phyloP scores from a whole-genome alignment of 2,888 invertebrate species.

The Rhabditoides inermis region DNA sequence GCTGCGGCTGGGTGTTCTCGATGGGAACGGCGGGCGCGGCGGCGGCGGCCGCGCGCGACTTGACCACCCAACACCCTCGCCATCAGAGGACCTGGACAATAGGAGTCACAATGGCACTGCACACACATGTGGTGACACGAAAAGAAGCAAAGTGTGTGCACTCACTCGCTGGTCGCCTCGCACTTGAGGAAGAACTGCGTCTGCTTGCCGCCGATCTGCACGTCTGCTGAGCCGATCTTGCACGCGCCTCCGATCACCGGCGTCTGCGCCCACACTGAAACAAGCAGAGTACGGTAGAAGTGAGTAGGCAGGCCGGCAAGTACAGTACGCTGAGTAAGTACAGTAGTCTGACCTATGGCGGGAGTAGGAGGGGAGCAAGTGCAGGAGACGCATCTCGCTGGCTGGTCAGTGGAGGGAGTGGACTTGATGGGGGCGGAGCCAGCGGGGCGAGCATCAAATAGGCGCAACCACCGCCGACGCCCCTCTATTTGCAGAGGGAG shows the following conservation, averaged over 20 bases:
- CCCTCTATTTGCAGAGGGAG: too few species aligned
- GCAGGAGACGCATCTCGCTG: not conserved
- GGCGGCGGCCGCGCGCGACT: slow-evolving; percentile 32
- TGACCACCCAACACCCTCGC: slow-evolving; percentile 52
- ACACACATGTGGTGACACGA: not conserved
- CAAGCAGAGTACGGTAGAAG: not conserved
- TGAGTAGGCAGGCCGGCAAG: not conserved
- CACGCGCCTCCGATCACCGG: slow-evolving; percentile 52
- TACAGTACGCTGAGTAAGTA: not conserved
- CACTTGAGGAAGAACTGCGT: slow-evolving; percentile 51
- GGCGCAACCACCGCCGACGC: too few species aligned
- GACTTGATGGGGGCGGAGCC: too few species aligned
- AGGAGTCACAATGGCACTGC: too few species aligned
- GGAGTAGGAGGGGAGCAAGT: not conserved
- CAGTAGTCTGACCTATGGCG: too few species aligned
- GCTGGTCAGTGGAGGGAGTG: too few species aligned
- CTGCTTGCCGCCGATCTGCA: slow-evolving; percentile 51
- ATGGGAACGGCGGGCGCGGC: slow-evolving; percentile 14
- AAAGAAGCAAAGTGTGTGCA: not conserved
- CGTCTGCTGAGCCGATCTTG: slow-evolving; percentile 45
- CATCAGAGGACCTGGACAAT: slow-evolving; percentile 35
- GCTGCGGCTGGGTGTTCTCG: slow-evolving; percentile 32
- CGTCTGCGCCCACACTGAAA: slow-evolving; percentile 20
- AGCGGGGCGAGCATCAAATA: too few species aligned
- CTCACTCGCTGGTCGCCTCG: slow-evolving; percentile 45